A percentile compares a stretch with the other conserved stretches of the same genome.
These are phyloP conservation scores for Syngnathus floridae DNA, from an alignment of 2,113 vertebrate genomes.

Conservation along the genomic window DNA sequence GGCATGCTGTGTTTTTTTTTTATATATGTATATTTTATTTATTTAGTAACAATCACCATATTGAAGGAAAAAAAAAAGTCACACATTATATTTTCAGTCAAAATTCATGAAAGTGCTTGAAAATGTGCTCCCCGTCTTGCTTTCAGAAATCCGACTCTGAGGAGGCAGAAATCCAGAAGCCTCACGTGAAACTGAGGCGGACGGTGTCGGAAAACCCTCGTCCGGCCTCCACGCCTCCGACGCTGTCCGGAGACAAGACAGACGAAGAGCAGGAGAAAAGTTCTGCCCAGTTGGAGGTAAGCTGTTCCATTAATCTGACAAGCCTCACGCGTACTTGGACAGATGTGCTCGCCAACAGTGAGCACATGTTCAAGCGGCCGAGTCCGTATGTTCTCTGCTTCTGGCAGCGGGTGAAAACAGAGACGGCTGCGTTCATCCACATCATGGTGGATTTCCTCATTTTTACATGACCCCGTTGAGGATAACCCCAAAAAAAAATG, in stretches of 20 bases:
- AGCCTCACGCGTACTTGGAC: conserved; percentile 8
- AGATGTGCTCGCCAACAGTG: conserved; percentile 34
- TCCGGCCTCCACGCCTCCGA: conserved; percentile 88
- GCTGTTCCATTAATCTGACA: not conserved
- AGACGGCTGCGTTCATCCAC: not conserved
- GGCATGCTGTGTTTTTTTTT: no score
- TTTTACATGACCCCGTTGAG: conserved; percentile 8
- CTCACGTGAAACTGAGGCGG: conserved; percentile 85
- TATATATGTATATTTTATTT: no score
- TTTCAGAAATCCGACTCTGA: conserved; percentile 86
- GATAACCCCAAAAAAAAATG: not conserved
- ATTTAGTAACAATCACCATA: no score
- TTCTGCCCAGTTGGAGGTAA: conserved; percentile 86
- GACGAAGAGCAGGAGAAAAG: conserved; percentile 81
- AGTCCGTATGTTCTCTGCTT: conserved; percentile 58
- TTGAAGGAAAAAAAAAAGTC: not conserved
- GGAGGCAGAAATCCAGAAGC: conserved; percentile 84
- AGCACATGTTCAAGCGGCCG: conserved; percentile 63
- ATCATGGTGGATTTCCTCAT: not conserved
- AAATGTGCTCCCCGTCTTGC: not conserved
- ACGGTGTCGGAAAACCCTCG: conserved; percentile 85
- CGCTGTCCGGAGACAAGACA: conserved; percentile 80
- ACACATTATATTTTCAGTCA: no score
- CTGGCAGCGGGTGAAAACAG: conserved; percentile 19
- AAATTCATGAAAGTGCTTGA: not conserved